Conservation (phyloP, 2,113 vertebrate species). For the Scomber japonicus region DNA sequence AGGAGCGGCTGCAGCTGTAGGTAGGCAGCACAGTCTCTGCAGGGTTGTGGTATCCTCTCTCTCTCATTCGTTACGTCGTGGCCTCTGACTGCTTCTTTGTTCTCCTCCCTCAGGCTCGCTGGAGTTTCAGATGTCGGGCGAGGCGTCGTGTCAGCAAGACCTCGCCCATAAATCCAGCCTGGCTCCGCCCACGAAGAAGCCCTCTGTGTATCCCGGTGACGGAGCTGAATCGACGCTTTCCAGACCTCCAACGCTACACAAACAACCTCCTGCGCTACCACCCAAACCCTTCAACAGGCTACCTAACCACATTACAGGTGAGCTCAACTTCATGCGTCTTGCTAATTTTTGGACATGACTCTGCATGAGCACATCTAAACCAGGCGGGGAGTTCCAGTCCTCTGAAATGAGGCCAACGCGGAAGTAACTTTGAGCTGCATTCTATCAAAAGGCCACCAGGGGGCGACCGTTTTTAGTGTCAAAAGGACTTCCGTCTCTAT, state of each 20-base stretch:
- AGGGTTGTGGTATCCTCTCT: too few species aligned
- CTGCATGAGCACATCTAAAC: neutral
- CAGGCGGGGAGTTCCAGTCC: too few species aligned
- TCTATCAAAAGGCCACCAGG: too few species aligned
- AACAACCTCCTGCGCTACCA: constrained; percentile 96
- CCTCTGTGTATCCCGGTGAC: constrained; percentile 86
- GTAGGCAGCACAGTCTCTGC: constrained; percentile 75
- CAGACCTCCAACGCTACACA: constrained; percentile 91
- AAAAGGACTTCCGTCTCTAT: too few species aligned
- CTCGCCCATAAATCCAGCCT: constrained; percentile 89
- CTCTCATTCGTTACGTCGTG: neutral
- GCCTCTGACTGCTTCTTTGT: neutral
- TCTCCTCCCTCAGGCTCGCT: constrained; percentile 85
- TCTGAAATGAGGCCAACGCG: too few species aligned
- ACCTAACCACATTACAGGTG: constrained; percentile 92
- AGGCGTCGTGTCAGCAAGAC: constrained; percentile 88
- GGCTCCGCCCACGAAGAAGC: constrained; percentile 89
- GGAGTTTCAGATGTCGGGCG: constrained; percentile 88
- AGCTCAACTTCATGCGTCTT: rapidly evolving
- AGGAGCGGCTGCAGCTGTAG: constrained; percentile 84
- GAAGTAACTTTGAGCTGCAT: too few species aligned
- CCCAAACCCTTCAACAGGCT: constrained; percentile 97
- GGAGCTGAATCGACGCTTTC: constrained; percentile 88
- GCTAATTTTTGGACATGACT: rapidly evolving
- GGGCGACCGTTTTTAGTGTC: too few species aligned